Evolutionary conservation across 2,797 vertebrate species (phyloP), one percentile per base, ranked within the genome.

Genomic region (Centropyge bicolor): DNA sequence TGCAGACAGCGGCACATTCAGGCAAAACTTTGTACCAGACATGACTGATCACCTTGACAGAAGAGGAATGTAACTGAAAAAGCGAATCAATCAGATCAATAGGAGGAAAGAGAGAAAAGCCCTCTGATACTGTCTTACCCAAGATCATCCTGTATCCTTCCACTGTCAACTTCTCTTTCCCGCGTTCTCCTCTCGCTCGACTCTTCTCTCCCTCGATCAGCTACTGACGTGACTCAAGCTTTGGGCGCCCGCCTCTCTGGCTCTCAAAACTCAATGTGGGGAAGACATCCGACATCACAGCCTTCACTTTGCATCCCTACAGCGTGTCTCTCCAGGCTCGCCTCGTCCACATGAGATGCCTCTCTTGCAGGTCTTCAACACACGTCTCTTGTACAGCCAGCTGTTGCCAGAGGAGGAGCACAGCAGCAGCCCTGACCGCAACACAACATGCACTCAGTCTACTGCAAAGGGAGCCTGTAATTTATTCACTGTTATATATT

Each of bases 91-190:
- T 76, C 2, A 3, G 51, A 73, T 83, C 68, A 78, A 74, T 60
- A 35, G 31, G 19, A 84, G 40, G 14, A 83, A 52, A 63, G 22
- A 70, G 11, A 63, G 57, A 57, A 83, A 72, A 76, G n/a, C 40
- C 27, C 45, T 76, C 40, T 54, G 55, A 70, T 24, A 19, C 55
- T 20, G 40, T 85, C 93, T 94, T 93, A 95, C 94, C 93, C 84
- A 95, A 76, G 78, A 95, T 90, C 94, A 95, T 95, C 86, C 84
- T 93, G 88, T 83, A 88, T 90, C 86, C 85, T 74, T 92, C 90
- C 87, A 87, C 90, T 69, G 73, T 90, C 80, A 88, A 85, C 83
- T 89, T 83, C 71, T 89, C 57, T 69, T 69, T 69, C 76, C 65
- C 83, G 76, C 81, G 82, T 67, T 76, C 55, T 84, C 76, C 70